Evolutionary conservation across 1,140 invertebrate genomes (phyloP).

Genomic region (Caerostris extrusa): DNA sequence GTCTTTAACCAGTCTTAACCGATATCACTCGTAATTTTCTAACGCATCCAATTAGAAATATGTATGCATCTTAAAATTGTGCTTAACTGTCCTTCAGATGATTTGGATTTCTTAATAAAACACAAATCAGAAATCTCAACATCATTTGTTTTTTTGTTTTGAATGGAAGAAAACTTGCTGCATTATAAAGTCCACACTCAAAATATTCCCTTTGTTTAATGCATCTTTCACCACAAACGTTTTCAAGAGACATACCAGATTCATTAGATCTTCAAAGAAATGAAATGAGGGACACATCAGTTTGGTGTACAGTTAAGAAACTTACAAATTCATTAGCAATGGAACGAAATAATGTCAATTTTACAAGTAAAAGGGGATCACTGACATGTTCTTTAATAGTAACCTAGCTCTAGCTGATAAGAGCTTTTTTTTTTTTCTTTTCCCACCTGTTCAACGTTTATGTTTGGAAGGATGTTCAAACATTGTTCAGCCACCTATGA

Average conservation of each 20-base stretch:
- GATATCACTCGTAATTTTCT: slow-evolving; percentile 5
- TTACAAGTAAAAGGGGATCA: neutral
- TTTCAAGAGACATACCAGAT: neutral
- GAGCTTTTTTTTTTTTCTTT: slow-evolving; percentile 7
- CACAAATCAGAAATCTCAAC: neutral
- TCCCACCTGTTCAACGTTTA: slow-evolving; percentile 1
- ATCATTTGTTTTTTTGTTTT: neutral
- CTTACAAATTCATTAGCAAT: neutral
- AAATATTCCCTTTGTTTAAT: neutral
- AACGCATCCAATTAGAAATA: neutral
- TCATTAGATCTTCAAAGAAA: neutral
- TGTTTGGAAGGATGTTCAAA: neutral
- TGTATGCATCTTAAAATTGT: neutral
- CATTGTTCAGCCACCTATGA: neutral
- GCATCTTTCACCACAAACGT: neutral
- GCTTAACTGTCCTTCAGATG: slow-evolving; percentile 4
- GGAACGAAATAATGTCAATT: neutral
- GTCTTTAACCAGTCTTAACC: neutral
- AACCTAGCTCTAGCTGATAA: neutral
- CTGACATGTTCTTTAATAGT: slow-evolving; percentile 9
- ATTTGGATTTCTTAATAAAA: neutral
- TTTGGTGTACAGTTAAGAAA: neutral
- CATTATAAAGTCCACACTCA: slow-evolving; percentile 10
- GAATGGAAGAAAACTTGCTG: neutral
- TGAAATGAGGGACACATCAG: neutral